Evolutionary conservation across 2,797 vertebrate genomes (phyloP), one percentile per base, ranked within the genome.

Genomic region (Pristis pectinata): DNA sequence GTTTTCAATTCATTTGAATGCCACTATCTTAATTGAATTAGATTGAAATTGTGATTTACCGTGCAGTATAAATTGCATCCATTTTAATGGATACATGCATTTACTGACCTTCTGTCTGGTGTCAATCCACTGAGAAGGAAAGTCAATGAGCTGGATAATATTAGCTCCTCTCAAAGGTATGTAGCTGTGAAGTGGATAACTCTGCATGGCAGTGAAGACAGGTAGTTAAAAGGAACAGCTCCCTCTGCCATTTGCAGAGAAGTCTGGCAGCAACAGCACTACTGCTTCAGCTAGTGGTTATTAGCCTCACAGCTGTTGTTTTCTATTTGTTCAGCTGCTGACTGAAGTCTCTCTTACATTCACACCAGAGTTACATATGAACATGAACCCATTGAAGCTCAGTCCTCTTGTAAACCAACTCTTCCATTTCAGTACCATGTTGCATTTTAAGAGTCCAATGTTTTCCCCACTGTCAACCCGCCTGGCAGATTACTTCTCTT

Each of bases 111-210:
- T 59, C 83, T 87, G 53, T 27, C 56, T 34, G 53, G 11, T 34
- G 83, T n/a, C 53, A 59, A n/a, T 59, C n/a, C 83, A 87, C 9
- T 87, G 83, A 34, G 27, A 87, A 87, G 53, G 3, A 59, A 59
- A 4, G 27, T 15, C 49, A 30, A 87, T 87, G 30, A 87, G 53
- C 53, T n/a, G 53, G 53, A 59, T 30, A 87, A 59, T 87, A 87
- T 87, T 59, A 87, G 83, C 83, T 59, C 30, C 83, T 87, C 83
- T 87, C 83, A 87, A 4, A 30, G 83, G 53, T 87, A 59, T n/a
- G 37, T 44, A 56, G 49, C 49, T 56, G 41, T 49, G 49, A 85
- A 56, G 49, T 85, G 82, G 27, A 56, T 85, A 56, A 59, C 34
- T n/a, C 30, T 59, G 53, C 53, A 59, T 59, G 83, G 53, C 53